phyloP scores from a whole-genome alignment of 2,888 invertebrate species.

The Dusona sp. region DNA sequence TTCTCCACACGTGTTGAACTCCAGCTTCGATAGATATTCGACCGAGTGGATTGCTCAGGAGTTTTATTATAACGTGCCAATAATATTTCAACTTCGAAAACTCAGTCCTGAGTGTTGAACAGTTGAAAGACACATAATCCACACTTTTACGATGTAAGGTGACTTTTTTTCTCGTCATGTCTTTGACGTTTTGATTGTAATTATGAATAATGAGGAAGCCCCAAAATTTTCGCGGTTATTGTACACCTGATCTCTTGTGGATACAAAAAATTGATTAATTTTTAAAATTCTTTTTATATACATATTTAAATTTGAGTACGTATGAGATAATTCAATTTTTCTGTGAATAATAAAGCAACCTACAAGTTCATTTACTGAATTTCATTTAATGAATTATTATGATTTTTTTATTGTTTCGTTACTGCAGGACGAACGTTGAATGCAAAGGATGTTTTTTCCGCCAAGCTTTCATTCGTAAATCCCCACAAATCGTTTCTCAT shows the following conservation, averaged over 20 bases:
- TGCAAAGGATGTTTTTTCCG: background rate
- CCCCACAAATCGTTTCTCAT: slow-evolving; percentile 9
- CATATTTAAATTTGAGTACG: background rate
- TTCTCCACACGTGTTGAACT: background rate
- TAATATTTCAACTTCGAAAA: background rate
- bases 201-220: slow-evolving; percentile 22
- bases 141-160: background rate
- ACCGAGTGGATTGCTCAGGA: background rate
- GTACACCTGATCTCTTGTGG: background rate
- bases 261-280: background rate
- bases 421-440: background rate
- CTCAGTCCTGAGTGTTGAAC: background rate
- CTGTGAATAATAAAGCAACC: background rate
- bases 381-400: background rate
- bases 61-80: background rate
- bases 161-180: background rate
- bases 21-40: background rate
- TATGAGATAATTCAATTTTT: background rate
- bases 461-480: background rate
- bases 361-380: background rate
- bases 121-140: background rate
- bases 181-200: background rate
- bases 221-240: background rate
- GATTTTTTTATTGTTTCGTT: background rate
- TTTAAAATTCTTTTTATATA: background rate